phyloP scores from a whole-genome alignment of 2,888 invertebrate genomes.

The Eristalis intricaria region DNA sequence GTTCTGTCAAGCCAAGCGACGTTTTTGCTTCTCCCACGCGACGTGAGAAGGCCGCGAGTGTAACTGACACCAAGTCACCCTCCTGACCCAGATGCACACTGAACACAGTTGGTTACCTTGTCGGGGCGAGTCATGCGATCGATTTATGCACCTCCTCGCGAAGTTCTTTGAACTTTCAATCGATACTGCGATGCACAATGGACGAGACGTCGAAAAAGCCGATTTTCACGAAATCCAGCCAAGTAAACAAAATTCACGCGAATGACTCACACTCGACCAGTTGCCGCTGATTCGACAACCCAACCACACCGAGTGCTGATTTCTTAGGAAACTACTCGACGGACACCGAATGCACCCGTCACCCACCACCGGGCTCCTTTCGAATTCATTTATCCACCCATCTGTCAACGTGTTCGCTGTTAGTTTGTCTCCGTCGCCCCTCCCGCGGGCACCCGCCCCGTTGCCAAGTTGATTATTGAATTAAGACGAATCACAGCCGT shows the following conservation, averaged over 20 bases:
- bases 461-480: slow-evolving; percentile 28
- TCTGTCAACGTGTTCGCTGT: background rate
- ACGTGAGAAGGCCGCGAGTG: background rate
- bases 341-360: background rate
- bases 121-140: background rate
- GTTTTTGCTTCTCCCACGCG: background rate
- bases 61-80: background rate
- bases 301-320: background rate
- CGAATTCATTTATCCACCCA: background rate
- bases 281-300: background rate
- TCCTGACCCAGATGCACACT: background rate
- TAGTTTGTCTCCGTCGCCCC: background rate
- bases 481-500: slow-evolving; percentile 37
- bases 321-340: background rate
- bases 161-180: too few relatives aligned
- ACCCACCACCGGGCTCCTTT: slow-evolving; percentile 5
- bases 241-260: background rate
- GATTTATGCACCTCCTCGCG: background rate
- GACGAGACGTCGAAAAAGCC: background rate
- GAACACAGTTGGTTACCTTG: background rate
- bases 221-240: background rate
- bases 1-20: background rate
- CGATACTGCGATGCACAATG: too few relatives aligned
- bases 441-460: background rate
- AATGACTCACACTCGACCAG: background rate